A percentile compares a stretch with the other conserved stretches of the same genome.
Evolutionary conservation across 2,113 vertebrate genomes (phyloP).

Genomic region (Myiagra hebetior): DNA sequence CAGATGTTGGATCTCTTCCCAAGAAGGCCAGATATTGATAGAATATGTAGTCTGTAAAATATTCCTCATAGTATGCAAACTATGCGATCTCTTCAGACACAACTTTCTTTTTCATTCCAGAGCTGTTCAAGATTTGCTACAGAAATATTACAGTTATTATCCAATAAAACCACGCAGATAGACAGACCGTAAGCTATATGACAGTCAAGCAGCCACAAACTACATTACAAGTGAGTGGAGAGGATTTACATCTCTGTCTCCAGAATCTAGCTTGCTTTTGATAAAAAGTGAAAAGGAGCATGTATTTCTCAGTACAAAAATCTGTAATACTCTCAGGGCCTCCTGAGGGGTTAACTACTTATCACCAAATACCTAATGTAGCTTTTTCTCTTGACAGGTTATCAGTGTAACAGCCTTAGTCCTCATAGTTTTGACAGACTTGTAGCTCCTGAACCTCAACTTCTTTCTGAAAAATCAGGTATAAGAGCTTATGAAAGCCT

Average conservation of each 20-base stretch:
- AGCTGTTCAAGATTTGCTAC: background rate
- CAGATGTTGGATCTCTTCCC: background rate
- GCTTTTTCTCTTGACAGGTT: background rate
- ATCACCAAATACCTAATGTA: background rate
- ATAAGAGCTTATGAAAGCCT: background rate
- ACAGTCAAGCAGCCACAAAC: background rate
- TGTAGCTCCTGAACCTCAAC: background rate
- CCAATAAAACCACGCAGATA: background rate
- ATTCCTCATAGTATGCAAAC: background rate
- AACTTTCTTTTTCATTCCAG: background rate
- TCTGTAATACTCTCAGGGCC: background rate
- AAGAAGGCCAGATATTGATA: background rate
- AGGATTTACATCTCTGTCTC: background rate
- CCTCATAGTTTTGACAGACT: background rate
- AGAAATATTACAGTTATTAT: background rate
- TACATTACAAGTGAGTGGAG: background rate
- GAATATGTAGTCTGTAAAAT: background rate
- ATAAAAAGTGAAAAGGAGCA: background rate
- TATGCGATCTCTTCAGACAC: background rate
- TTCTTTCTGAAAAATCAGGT: background rate
- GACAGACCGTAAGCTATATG: background rate
- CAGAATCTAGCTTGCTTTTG: background rate
- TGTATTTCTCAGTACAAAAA: background rate
- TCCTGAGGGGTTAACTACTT: background rate
- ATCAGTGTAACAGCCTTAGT: background rate